Evolutionary conservation across 2,888 invertebrate species (phyloP), one percentile per base, ranked within the genome.

Genomic region (Lymantria dispar): DNA sequence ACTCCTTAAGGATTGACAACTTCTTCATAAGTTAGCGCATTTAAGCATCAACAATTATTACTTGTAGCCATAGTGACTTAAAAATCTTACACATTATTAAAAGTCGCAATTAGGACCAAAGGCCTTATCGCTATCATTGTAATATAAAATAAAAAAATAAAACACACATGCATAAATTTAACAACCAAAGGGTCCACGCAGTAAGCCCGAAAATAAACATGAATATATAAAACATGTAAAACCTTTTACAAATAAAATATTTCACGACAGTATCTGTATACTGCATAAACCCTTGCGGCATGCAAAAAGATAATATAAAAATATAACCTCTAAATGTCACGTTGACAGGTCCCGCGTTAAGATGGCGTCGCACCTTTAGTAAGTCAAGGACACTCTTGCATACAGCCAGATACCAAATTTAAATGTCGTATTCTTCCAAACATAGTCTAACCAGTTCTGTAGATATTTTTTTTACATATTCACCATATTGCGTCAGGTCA

Each of bases 331-430:
- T 48, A 69, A 72, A 79, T 58, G 62, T 75, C 79, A 74, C 63
- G 80, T 47, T 80, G 85, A 80, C 85, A 82, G 77, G 72, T 64
- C 68, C 70, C 63, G 67, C 71, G 72, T 72, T 72, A 82, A 81
- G 60, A 83, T 82, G 86, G 80, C 83, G 77, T 61, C 80, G 76
- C 73, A 71, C 82, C 68, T 64, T 68, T 70, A 72, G 68, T 76
- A 62, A 75, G 83, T 74, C 85, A 85, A 82, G 85, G 83, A 62
- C 75, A 60, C 56, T 62, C 55, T 70, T 74, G 70, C 71, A 68
- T 53, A 64, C 65, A 64, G 61, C 64, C 56, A 58, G 60, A 58
- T 57, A 55, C 59, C 60, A 57, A 64, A 64, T 69, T 68, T 58
- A 70, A 76, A 78, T 74, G 69, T 68, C 70, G 65, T 52, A 54